These are phyloP conservation scores for Drosophila nr. fundita DNA, from an alignment of 2,888 invertebrate species.

Conservation along the genomic window DNA sequence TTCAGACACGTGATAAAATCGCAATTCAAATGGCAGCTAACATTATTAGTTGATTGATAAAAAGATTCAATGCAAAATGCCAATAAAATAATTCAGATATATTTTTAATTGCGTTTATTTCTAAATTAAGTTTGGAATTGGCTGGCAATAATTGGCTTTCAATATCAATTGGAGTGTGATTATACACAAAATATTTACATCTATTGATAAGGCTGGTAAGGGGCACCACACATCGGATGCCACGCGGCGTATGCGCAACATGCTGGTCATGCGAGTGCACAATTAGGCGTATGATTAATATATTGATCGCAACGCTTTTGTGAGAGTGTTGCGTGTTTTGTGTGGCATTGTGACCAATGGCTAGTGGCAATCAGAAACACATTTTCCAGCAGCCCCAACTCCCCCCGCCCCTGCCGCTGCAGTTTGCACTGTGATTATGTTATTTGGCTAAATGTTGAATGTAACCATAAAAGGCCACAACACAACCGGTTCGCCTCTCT, in stretches of 20 bases:
- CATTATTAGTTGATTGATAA: background rate
- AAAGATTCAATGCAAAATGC: background rate
- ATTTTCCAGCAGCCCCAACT: conserved; percentile 23
- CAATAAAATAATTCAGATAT: background rate
- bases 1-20: conserved; percentile 11
- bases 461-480: conserved; percentile 17
- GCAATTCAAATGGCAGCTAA: background rate
- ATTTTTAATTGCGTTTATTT: background rate
- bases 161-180: background rate
- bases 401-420: background rate
- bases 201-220: background rate
- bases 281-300: conserved; percentile 52
- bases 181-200: background rate
- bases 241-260: conserved; percentile 36
- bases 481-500: conserved; percentile 31
- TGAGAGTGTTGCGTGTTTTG: background rate
- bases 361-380: conserved; percentile 45
- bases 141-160: background rate
- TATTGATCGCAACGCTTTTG: conserved; percentile 40
- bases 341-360: background rate
- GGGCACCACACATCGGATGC: background rate
- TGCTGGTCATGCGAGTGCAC: conserved; percentile 29
- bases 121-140: background rate
- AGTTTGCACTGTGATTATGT: conserved; percentile 31
- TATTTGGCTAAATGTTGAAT: conserved; percentile 34